Evolutionary conservation across 2,888 invertebrate species (phyloP).

Genomic region (Allophyes oxyacanthae): DNA sequence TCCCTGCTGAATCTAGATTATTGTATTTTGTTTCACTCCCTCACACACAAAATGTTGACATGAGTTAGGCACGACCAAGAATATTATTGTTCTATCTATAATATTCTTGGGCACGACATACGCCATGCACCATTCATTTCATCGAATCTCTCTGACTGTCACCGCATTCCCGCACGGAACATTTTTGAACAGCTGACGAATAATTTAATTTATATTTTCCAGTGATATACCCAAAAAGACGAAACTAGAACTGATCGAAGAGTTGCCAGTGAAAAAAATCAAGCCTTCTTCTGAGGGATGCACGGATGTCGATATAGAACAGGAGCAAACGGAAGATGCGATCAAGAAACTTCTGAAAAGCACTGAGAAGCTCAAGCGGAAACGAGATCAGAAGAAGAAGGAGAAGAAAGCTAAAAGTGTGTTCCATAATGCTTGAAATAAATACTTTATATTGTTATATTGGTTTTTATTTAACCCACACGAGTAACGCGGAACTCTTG

Average conservation of each 20-base stretch:
- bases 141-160: too few species aligned
- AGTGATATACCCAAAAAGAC: constrained; percentile 69
- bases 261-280: constrained; percentile 59
- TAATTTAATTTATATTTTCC: constrained; percentile 38
- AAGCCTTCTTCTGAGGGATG: constrained; percentile 75
- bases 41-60: too few species aligned
- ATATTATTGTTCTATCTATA: too few species aligned
- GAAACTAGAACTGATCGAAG: constrained; percentile 41
- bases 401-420: constrained; percentile 84
- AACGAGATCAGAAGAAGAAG: constrained; percentile 75
- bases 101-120: too few species aligned
- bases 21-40: too few species aligned
- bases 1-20: too few species aligned
- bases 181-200: too few species aligned
- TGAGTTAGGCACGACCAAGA: too few species aligned
- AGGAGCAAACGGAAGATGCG: constrained; percentile 67
- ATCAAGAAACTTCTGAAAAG: constrained; percentile 80
- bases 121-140: too few species aligned
- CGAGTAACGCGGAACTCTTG: too few species aligned
- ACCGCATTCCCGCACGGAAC: too few species aligned
- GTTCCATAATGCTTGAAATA: constrained; percentile 82
- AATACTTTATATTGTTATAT: constrained; percentile 6
- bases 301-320: constrained; percentile 57
- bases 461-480: constrained; percentile 3
- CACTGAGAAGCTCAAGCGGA: constrained; percentile 82